Base-by-base conservation (phyloP, 2,113 vertebrate species). In the Anarhynchus alexandrinus region DNA sequence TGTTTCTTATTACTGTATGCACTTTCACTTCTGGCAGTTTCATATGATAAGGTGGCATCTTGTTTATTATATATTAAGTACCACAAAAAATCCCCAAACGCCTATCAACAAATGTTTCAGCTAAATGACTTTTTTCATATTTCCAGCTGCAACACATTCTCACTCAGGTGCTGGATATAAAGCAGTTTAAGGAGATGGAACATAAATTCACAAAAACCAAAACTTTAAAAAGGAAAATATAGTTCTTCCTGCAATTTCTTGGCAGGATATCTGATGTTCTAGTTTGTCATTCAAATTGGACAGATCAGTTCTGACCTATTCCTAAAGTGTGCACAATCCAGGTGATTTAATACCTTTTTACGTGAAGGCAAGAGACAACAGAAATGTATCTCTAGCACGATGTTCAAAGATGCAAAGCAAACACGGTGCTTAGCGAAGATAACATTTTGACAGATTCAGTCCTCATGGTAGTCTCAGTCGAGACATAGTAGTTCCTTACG, bases 51-150 rank as follows among this genome's bases (percentile, higher is more conserved):
- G 47, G 22, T 85, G 62, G 43, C 47, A 64, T 43, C 51, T 82
- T 82, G 27, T 80, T 85, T 78, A 26, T 89, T 88, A 58, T 30
- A 40, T 71, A 66, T 30, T 72, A 77, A 81, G 21, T 43, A 85
- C 36, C 45, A 85, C n/a, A 14, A 73, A 94, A 91, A 30, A 38
- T 58, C 47, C 58, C 38, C 26, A 45, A 89, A 81, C 10, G 15
- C n/a, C 81, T 86, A 80, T 92, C 61, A 90, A 94, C 70, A 96
- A 93, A 86, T 47, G 61, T 86, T 97, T 94, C 80, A 86, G 38
- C 76, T 80, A 83, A 95, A 81, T 83, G 54, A 74, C 32, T 57
- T 77, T 88, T 55, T 74, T 86, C 47, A 82, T 49, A 82, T 93
- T 97, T 97, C 88, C 84, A 97, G 57, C 73, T 86, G 36, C 76